Percentiles rank a stretch among this genome's conserved stretches.
Evolutionary conservation across 2,113 vertebrate genomes (phyloP).

Genomic region (Uropsilus gracilis): DNA sequence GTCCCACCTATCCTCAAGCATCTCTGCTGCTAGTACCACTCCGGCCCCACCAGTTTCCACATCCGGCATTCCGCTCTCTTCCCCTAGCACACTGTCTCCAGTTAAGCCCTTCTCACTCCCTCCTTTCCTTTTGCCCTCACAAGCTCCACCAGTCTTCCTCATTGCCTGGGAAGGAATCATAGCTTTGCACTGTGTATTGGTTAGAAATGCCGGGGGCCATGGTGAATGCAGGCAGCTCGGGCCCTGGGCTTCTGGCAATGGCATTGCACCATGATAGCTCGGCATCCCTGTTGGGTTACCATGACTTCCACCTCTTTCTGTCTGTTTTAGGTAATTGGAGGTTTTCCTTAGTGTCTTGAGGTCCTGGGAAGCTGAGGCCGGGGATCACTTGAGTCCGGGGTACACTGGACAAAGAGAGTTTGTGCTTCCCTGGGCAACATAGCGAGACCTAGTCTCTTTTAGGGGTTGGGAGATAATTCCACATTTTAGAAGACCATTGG

Average conservation of each 20-base stretch:
- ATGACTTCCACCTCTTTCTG: not conserved
- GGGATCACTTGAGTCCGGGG: too few species aligned
- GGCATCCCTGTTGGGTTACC: not conserved
- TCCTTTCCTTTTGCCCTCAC: not conserved
- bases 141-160: not conserved
- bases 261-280: not conserved
- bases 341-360: not conserved
- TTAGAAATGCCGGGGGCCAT: not conserved
- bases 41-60: too few species aligned
- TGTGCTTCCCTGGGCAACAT: too few species aligned
- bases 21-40: fast-evolving
- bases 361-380: not conserved
- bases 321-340: not conserved
- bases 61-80: not conserved
- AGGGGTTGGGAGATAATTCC: not conserved
- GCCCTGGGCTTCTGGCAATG: not conserved
- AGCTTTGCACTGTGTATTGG: not conserved
- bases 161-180: not conserved
- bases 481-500: not conserved
- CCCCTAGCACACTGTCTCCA: not conserved
- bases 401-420: too few species aligned
- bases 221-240: not conserved
- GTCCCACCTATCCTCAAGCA: too few species aligned
- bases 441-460: too few species aligned
- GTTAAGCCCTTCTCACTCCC: too few species aligned